Evolutionary conservation across 92 coral and sea anemone genomes (phyloP), one percentile per base, ranked within the genome.

Genomic region (Galaxea fascicularis): DNA sequence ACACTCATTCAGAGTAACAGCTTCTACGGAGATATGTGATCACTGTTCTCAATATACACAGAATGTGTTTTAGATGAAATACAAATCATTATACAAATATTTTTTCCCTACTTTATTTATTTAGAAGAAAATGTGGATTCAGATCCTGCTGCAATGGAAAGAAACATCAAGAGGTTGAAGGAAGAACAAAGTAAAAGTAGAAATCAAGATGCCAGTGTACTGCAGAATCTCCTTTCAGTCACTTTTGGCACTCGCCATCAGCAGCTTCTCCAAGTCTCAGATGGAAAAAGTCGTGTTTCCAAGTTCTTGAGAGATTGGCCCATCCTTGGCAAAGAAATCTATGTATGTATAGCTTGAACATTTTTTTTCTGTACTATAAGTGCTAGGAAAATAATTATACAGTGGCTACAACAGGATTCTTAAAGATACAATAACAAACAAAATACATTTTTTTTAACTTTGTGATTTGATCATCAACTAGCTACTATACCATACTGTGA

Each of bases 121-220:
- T 54, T 49, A 28, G 47, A 51, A 54, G 65, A 22, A 16, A 27
- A 75, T 13, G 1, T 76, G 70, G 81, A 76, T 39, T 35, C 70
- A 59, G 81, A 76, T 76, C 81, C 81, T 8, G 81, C 70, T 30
- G 81, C 18, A n/a, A 24, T 76, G 31, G 69, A 76, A 39, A 59
- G 70, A 76, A 76, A 76, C 70, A 76, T 76, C 56, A 76, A 39
- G 70, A 76, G 81, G 56, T 60, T 76, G 57, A n/a, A 76, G 39
- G 81, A 58, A 1, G 70, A 76, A 59, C 81, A 76, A 39, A 76
- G 81, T 59, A 76, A 76, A 76, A 76, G 35, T 35, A 76, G 56
- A 76, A 22, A 22, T 44, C 69, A 76, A 59, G 81, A 76, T 60
- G 70, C 22, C 2, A 24, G 1, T 59, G 81, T 76, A 39, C 53